Base-by-base conservation (phyloP, 2,888 invertebrate species). In the Drosophila rellima region DNA sequence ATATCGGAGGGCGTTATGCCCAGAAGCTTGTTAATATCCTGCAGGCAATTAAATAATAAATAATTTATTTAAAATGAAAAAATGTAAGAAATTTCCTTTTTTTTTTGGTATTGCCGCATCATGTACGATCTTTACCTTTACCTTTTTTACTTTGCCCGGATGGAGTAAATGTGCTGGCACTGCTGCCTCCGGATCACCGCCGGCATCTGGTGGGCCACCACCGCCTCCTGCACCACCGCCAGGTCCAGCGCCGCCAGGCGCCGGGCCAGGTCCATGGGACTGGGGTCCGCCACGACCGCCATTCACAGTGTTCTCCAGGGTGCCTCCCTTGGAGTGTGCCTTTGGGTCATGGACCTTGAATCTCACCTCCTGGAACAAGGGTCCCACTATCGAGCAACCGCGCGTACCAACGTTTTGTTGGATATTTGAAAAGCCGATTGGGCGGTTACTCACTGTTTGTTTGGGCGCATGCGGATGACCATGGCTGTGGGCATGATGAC, bases 1-100 rank as follows among this genome's bases (percentile, higher is more conserved):
- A 99, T 99, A 94, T 98, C 98, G 92, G 98, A 98, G 68, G 98
- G 98, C 90, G 98, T 98, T 93, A 98, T 96, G 90, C 97, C 97
- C 93, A 96, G 95, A 88, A 97, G 94, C 93, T 97, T 97, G 95
- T 97, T 97, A 93, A 97, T 96, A 93, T 97, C 97, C 95, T 95
- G 93, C 44, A 29, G 31, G 47, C 33, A 39, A 20, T 18, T 11
- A 15, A 57, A 55, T 51, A 35, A 65, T 44, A 63, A 51, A 15
- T 45, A 31, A 33, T 7, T 31, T 11, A n/a, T 13, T 26, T 7
- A 6, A n/a, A 26, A 11, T 26, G 10, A 23, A n/a, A n/a, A n/a
- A n/a, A n/a, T n/a, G n/a, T 18, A 11, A 4, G 0, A 10, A n/a
- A 35, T 42, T 29, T 5, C 2, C 37, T 35, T 37, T 13, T 37